phyloP scores from a whole-genome alignment of 2,888 invertebrate species.

The Megalurothrips usitatus region DNA sequence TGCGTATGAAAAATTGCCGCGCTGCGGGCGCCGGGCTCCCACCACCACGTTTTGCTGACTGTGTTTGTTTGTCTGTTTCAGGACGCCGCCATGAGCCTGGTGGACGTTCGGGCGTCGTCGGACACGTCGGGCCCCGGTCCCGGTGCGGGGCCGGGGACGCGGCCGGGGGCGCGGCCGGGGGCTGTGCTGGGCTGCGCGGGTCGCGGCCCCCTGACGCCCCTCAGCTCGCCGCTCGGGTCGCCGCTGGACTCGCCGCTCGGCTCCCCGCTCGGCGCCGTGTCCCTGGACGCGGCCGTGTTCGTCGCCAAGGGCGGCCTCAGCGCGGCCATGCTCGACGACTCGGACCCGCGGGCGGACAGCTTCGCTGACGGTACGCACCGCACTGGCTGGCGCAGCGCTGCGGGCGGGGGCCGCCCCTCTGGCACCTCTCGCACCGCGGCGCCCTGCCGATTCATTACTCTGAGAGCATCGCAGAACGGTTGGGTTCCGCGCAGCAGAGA shows the following conservation, averaged over 20 bases:
- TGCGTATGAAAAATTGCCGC: too few relatives aligned
- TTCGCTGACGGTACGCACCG: background rate
- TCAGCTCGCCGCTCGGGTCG: background rate
- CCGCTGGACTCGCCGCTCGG: conserved; percentile 7
- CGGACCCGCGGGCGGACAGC: background rate
- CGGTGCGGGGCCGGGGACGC: background rate
- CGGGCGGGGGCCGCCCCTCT: background rate
- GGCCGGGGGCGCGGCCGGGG: background rate
- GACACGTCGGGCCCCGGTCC: background rate
- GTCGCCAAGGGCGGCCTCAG: conserved; percentile 15
- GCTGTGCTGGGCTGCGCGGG: background rate
- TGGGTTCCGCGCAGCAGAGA: background rate
- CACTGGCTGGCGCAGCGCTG: background rate
- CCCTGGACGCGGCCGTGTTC: conserved; percentile 11
- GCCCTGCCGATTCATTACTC: too few relatives aligned
- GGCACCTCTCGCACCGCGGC: background rate
- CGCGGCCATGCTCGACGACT: background rate
- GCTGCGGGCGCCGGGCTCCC: too few relatives aligned
- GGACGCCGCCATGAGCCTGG: conserved; percentile 9
- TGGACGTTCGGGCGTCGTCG: background rate
- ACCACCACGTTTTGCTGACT: too few relatives aligned
- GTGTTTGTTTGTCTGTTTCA: background rate
- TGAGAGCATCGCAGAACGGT: background rate
- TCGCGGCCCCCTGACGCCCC: background rate
- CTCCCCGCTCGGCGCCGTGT: conserved; percentile 4